phyloP scores from a whole-genome alignment of 2,888 invertebrate species.

The Cheilosia pagana region DNA sequence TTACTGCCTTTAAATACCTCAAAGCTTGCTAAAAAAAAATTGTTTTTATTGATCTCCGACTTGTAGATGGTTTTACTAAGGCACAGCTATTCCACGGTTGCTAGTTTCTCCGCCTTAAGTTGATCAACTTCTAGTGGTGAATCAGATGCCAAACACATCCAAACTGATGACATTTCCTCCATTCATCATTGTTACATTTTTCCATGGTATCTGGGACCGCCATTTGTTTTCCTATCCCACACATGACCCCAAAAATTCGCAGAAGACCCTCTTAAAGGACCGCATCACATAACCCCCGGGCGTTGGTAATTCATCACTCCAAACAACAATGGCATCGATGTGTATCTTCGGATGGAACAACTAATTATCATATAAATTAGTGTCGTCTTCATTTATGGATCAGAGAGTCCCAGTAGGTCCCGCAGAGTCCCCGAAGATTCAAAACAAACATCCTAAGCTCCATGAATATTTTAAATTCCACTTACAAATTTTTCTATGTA shows the following conservation, averaged over 20 bases:
- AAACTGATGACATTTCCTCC: constrained; percentile 15
- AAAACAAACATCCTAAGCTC: neutral
- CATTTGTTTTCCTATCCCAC: constrained; percentile 27
- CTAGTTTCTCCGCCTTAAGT: too few relatives aligned
- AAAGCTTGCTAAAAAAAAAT: too few relatives aligned
- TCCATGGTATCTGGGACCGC: neutral
- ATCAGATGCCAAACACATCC: too few relatives aligned
- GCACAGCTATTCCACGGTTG: too few relatives aligned
- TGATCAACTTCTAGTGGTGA: too few relatives aligned
- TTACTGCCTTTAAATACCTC: too few relatives aligned
- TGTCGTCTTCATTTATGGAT: constrained; percentile 44
- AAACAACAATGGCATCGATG: constrained; percentile 44
- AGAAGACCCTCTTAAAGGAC: neutral
- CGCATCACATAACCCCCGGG: neutral
- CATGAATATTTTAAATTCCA: constrained; percentile 28
- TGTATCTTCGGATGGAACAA: constrained; percentile 19
- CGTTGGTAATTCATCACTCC: constrained; percentile 26
- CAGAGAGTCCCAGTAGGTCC: constrained; percentile 5
- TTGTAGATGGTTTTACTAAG: too few relatives aligned
- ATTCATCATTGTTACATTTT: constrained; percentile 32
- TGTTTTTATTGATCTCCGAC: too few relatives aligned
- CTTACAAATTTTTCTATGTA: neutral
- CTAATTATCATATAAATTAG: constrained; percentile 62
- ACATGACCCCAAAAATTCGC: neutral
- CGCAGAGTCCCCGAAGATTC: neutral